Evolutionary conservation across 2,797 vertebrate species (phyloP).

Genomic region (Philypnodon macrostomus): DNA sequence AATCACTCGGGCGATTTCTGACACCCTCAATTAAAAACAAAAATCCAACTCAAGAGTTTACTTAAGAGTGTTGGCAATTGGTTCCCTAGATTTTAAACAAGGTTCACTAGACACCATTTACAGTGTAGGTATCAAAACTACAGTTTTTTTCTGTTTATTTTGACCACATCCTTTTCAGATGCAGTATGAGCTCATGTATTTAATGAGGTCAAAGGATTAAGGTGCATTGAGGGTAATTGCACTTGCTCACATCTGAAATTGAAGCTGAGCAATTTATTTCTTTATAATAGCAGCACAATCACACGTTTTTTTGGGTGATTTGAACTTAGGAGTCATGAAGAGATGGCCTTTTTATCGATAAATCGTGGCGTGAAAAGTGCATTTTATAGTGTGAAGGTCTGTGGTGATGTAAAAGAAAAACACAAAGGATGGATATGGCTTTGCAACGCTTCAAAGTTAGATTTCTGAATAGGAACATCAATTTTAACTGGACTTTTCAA

Average conservation of each 20-base stretch:
- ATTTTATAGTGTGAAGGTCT: not conserved
- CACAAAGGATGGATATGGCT: not conserved
- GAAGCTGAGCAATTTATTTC: not conserved
- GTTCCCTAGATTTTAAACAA: no score
- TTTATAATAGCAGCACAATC: not conserved
- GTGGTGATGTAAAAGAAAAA: not conserved
- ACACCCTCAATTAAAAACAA: no score
- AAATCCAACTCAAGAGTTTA: no score
- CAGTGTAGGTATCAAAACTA: slow-evolving; percentile 16
- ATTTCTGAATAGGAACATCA: not conserved
- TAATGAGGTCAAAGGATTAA: slow-evolving; percentile 49
- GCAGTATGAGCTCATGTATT: slow-evolving; percentile 35
- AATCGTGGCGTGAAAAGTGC: not conserved
- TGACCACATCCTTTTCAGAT: slow-evolving; percentile 36
- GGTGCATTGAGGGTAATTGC: slow-evolving; percentile 2
- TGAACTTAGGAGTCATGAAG: not conserved
- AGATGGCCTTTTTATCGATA: not conserved
- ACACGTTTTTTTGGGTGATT: not conserved
- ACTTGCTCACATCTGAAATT: not conserved
- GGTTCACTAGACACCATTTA: no score
- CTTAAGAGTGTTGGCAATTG: no score
- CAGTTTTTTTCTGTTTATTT: slow-evolving; percentile 47
- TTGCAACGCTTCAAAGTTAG: not conserved
- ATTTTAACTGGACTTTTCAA: slow-evolving; percentile 4
- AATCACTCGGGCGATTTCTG: no score